Evolutionary conservation across 2,113 vertebrate genomes (phyloP), one percentile per base, ranked within the genome.

Genomic region (Empidonax traillii): DNA sequence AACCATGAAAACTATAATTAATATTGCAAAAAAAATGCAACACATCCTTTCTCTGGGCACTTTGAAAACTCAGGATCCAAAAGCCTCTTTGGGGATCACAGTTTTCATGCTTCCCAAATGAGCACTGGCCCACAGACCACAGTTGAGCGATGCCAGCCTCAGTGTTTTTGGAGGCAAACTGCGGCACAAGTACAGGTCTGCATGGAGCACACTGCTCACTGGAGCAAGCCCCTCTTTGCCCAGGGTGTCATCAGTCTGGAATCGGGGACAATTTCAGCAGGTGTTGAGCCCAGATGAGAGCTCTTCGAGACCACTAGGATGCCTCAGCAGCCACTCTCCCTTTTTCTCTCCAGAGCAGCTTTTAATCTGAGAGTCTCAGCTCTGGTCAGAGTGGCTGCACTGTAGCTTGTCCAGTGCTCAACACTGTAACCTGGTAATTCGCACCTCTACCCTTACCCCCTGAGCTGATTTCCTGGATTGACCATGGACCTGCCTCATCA

Each of bases 71-170:
- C 20, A 35, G 27, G 10, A 74, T 39, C 23, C 61, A 53, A n/a
- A 14, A 87, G 4, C 6, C 39, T 25, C n/a, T 49, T 74, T 47
- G 20, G 31, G 27, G 10, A 39, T 49, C 39, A 19, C 31, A 15
- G 19, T 73, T 72, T 39, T 30, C 71, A 28, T 1, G 15, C 28
- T 41, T 67, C 28, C 39, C 49, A 58, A 27, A 27, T 2, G 0
- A 0, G 16, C 2, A 0, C 66, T 78, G 31, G 44, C 51, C 44
- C 1, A 0, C 55, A 59, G 56, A 39, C 31, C 37, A 10, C 13
- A 2, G 18, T 6, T 24, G 77, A 63, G n/a, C 0, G 0, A 15
- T 10, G 14, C 30, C 25, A 58, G 21, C 31, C 56, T 35, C 6
- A 1, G n/a, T 6, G 14, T 2, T 0, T 21, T 39, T 13, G 13